Conservation (phyloP, 2,888 invertebrate genomes). For the Scaptomyza tumidula region DNA sequence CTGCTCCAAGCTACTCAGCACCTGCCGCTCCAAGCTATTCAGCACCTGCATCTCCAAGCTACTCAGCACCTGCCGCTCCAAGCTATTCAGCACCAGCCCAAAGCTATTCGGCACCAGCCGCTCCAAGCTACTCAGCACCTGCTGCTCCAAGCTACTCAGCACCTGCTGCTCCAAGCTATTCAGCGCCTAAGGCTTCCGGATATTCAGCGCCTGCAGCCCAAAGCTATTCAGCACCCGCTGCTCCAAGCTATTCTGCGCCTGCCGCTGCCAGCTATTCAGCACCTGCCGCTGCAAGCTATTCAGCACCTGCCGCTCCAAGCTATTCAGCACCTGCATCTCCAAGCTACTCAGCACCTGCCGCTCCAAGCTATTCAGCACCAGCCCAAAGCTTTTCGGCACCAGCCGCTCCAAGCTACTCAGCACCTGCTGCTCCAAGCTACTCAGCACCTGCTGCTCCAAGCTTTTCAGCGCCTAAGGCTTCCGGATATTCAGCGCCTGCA, state of each 20-base stretch:
- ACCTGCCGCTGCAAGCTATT: conserved; percentile 12
- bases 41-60: conserved; percentile 1
- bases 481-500: conserved; percentile 26
- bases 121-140: conserved; percentile 23
- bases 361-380: conserved; percentile 26
- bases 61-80: conserved; percentile 22
- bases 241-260: conserved; percentile 32
- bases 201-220: conserved; percentile 23
- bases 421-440: conserved; percentile 12
- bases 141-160: conserved; percentile 23
- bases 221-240: conserved; percentile 10
- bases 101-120: conserved; percentile 22
- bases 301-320: conserved; percentile 24
- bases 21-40: not conserved
- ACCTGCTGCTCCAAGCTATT: conserved; percentile 18
- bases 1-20: conserved; percentile 4
- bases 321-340: conserved; percentile 33
- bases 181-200: no score
- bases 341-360: conserved; percentile 24
- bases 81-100: conserved; percentile 14
- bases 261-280: conserved; percentile 25
- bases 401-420: conserved; percentile 36
- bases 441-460: conserved; percentile 9
- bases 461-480: conserved; percentile 32
- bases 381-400: conserved; percentile 39